Evolutionary conservation across 2,888 invertebrate species (phyloP).

Genomic region (Thecocarcelia acutangulata): DNA sequence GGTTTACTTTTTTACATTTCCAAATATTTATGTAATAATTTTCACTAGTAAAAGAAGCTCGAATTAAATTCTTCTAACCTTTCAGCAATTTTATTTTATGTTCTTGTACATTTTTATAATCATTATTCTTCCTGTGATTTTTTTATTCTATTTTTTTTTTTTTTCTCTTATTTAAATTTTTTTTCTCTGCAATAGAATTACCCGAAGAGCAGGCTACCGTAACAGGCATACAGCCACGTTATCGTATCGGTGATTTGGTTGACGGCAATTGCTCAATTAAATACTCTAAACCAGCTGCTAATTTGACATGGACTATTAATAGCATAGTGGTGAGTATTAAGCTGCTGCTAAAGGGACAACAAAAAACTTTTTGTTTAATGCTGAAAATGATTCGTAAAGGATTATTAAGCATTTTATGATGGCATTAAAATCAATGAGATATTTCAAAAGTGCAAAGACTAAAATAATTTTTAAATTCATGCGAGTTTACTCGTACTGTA

Average conservation of each 20-base stretch:
- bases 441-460: conserved; percentile 24
- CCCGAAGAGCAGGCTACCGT: conserved; percentile 83
- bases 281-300: conserved; percentile 83
- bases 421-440: conserved; percentile 48
- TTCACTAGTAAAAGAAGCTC: background rate
- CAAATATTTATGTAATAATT: background rate
- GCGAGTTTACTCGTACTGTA: no score
- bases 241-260: conserved; percentile 83
- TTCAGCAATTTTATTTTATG: conserved; percentile 1
- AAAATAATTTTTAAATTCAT: background rate
- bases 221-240: conserved; percentile 83
- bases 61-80: background rate
- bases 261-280: conserved; percentile 84
- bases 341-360: conserved; percentile 3
- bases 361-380: conserved; percentile 25
- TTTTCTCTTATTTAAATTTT: conserved; percentile 50
- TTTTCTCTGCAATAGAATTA: conserved; percentile 78
- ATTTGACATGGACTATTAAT: conserved; percentile 84
- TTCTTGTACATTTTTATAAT: conserved; percentile 30
- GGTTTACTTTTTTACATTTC: background rate
- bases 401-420: conserved; percentile 49
- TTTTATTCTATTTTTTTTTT: conserved; percentile 48
- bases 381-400: conserved; percentile 34
- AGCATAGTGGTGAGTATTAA: conserved; percentile 81
- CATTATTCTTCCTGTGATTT: conserved; percentile 24